Conservation (phyloP, 2,113 vertebrate species). For the Mesitornis unicolor region DNA sequence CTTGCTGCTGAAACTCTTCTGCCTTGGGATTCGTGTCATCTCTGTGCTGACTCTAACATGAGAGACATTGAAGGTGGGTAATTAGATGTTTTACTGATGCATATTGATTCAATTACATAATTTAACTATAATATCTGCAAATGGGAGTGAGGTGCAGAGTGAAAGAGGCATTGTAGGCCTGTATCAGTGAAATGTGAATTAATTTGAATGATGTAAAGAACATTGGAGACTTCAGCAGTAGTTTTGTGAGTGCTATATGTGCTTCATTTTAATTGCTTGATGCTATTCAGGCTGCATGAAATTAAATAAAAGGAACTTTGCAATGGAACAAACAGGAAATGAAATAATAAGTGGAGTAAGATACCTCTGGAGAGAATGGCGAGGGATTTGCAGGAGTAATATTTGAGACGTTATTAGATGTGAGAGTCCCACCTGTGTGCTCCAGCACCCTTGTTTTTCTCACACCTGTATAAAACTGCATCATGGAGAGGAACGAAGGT, state of each 20-base stretch:
- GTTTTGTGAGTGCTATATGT: neutral
- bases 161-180: neutral
- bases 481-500: neutral
- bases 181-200: slow-evolving; percentile 1
- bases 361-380: neutral
- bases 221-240: neutral
- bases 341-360: slow-evolving; percentile 17
- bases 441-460: slow-evolving; percentile 18
- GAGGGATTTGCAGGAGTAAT: slow-evolving; percentile 25
- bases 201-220: neutral
- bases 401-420: slow-evolving; percentile 31
- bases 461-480: neutral
- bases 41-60: neutral
- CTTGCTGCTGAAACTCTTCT: neutral
- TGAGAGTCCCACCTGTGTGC: slow-evolving; percentile 10
- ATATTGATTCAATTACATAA: slow-evolving; percentile 27
- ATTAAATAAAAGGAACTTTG: slow-evolving; percentile 27
- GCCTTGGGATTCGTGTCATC: neutral
- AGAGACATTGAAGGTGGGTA: neutral
- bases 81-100: slow-evolving; percentile 33
- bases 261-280: slow-evolving; percentile 24
- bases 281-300: slow-evolving; percentile 5
- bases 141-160: neutral
- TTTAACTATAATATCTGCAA: slow-evolving; percentile 4
- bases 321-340: slow-evolving; percentile 25